phyloP scores from a whole-genome alignment of 2,113 vertebrate genomes.

The Clarias magur region DNA sequence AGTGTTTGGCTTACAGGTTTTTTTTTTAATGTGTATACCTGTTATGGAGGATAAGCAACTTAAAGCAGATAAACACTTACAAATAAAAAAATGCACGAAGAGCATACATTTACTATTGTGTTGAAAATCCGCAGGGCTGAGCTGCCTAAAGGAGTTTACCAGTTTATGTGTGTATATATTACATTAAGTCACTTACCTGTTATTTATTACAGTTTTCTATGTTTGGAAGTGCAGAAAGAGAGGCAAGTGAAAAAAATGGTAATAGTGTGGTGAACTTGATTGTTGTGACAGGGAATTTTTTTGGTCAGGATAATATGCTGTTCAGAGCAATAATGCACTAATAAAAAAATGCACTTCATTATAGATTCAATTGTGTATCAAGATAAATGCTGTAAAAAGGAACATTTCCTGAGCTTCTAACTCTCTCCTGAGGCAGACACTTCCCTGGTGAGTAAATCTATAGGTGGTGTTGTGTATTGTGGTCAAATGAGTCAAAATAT shows the following conservation, averaged over 20 bases:
- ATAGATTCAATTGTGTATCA: neutral
- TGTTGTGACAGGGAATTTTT: constrained; percentile 57
- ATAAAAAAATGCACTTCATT: neutral
- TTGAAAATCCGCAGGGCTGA: constrained; percentile 75
- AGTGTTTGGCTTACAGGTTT: neutral
- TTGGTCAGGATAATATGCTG: neutral
- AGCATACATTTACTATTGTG: constrained; percentile 70
- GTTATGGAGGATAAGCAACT: constrained; percentile 71
- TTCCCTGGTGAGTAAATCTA: constrained; percentile 72
- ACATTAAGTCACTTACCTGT: too few relatives aligned
- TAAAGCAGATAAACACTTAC: constrained; percentile 65
- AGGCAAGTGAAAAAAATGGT: neutral
- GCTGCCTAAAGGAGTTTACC: constrained; percentile 69
- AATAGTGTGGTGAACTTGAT: neutral
- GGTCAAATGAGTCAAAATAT: neutral
- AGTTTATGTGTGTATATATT: too few relatives aligned
- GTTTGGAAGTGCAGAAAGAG: neutral
- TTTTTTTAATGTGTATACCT: constrained; percentile 44
- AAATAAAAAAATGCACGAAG: constrained; percentile 75
- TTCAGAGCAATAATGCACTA: too few relatives aligned
- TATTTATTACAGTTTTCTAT: neutral
- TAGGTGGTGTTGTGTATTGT: neutral
- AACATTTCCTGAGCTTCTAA: constrained; percentile 79
- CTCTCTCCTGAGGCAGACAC: constrained; percentile 74
- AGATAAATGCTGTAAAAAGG: constrained; percentile 51